A percentile compares a stretch with the other conserved stretches of the same genome.
Evolutionary conservation across 2,797 vertebrate species (phyloP).

Genomic region (Bradypodion pumilum): DNA sequence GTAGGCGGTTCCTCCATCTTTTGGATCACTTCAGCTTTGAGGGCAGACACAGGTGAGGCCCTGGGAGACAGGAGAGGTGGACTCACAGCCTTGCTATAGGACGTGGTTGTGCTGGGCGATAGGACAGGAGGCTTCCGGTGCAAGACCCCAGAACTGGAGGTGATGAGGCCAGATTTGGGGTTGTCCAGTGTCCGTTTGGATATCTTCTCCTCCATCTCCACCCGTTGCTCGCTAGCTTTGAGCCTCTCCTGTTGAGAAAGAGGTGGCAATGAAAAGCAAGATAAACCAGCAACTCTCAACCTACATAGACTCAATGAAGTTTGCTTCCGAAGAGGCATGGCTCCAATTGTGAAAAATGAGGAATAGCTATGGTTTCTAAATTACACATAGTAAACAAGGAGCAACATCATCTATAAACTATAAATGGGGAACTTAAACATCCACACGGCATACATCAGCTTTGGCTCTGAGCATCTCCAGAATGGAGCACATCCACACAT

Average conservation of each 20-base stretch:
- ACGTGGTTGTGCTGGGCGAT: constrained; percentile 79
- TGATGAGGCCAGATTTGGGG: constrained; percentile 79
- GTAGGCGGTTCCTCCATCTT: constrained; percentile 81
- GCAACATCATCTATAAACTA: too few species aligned
- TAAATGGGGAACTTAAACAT: too few species aligned
- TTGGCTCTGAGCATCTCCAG: too few species aligned
- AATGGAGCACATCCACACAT: too few species aligned
- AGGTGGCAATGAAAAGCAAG: background rate
- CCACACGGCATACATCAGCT: too few species aligned
- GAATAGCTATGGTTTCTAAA: background rate
- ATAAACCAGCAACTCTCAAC: background rate
- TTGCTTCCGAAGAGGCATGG: background rate
- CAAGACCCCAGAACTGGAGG: constrained; percentile 77
- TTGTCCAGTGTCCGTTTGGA: constrained; percentile 81
- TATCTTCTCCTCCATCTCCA: constrained; percentile 87
- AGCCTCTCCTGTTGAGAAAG: constrained; percentile 85
- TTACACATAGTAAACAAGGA: too few species aligned
- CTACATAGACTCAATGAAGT: too few species aligned
- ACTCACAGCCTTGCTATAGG: constrained; percentile 83
- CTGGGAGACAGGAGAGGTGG: constrained; percentile 80
- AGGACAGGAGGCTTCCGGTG: constrained; percentile 82
- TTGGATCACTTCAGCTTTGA: constrained; percentile 89
- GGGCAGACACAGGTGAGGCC: constrained; percentile 80
- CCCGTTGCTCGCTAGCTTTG: constrained; percentile 88
- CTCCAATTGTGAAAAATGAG: too few species aligned